phyloP scores from a whole-genome alignment of 2,888 invertebrate genomes.

The Timema podura region DNA sequence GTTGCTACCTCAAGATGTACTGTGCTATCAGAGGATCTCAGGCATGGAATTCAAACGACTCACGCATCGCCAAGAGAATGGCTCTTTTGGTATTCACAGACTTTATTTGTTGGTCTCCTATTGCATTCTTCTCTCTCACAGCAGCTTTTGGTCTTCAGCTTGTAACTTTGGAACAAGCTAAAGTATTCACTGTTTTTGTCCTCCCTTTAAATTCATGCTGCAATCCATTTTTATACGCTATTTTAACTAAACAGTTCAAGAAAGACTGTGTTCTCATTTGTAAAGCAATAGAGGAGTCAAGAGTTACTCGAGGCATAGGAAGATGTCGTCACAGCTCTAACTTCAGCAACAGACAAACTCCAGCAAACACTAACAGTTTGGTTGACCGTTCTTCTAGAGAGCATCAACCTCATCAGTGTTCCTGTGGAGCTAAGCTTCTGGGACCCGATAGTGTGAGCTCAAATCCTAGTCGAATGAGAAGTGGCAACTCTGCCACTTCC shows the following conservation, averaged over 20 bases:
- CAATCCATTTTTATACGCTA: constrained; percentile 97
- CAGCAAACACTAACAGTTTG: constrained; percentile 80
- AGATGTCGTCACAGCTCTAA: constrained; percentile 81
- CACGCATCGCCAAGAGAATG: constrained; percentile 94
- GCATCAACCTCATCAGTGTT: constrained; percentile 58
- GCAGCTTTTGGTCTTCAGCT: constrained; percentile 89
- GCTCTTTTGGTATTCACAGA: constrained; percentile 95
- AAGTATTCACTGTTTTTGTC: constrained; percentile 91
- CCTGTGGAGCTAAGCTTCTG: constrained; percentile 54
- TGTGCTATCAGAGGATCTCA: constrained; percentile 95
- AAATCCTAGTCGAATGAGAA: constrained; percentile 14
- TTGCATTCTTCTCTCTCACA: constrained; percentile 91
- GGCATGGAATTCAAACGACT: constrained; percentile 97
- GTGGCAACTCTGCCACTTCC: constrained; percentile 36
- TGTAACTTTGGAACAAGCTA: constrained; percentile 91
- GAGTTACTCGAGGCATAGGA: constrained; percentile 83
- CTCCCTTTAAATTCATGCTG: constrained; percentile 95
- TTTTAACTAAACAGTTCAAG: constrained; percentile 95
- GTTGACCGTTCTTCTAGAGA: constrained; percentile 75
- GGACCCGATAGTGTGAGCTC: constrained; percentile 46
- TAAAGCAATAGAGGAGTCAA: constrained; percentile 91
- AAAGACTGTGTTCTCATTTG: constrained; percentile 95
- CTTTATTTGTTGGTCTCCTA: constrained; percentile 97
- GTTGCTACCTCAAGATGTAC: constrained; percentile 96
- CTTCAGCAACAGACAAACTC: constrained; percentile 83